Evolutionary conservation across 2,113 vertebrate species (phyloP).

Genomic region (Agapornis roseicollis): DNA sequence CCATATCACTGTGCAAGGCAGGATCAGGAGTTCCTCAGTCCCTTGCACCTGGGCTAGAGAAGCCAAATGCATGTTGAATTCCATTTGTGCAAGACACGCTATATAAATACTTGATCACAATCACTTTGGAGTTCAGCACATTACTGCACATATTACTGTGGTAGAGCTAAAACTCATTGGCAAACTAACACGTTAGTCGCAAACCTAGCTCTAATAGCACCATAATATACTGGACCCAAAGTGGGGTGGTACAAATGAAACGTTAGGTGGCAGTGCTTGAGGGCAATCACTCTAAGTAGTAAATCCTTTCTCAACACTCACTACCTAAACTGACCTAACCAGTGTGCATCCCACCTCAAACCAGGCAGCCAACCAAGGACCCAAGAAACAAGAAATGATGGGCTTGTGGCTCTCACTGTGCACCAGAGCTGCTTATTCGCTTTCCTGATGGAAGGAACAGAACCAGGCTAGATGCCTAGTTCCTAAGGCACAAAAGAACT

Average conservation of each 20-base stretch:
- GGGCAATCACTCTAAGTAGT: no score
- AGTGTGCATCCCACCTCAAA: not conserved
- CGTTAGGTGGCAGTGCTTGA: rapidly evolving
- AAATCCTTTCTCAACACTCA: rapidly evolving
- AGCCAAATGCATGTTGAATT: not conserved
- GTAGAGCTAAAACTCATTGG: not conserved
- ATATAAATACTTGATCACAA: not conserved
- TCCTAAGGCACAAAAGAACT: not conserved
- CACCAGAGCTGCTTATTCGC: not conserved
- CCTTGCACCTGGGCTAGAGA: not conserved
- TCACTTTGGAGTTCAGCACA: not conserved
- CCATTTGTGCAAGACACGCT: rapidly evolving
- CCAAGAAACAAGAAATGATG: rapidly evolving
- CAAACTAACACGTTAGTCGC: not conserved
- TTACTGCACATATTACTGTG: not conserved
- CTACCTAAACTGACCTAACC: not conserved
- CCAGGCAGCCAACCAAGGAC: rapidly evolving
- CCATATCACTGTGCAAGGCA: no score
- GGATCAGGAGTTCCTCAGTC: not conserved
- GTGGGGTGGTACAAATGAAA: not conserved
- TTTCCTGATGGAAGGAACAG: not conserved
- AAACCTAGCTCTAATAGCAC: not conserved
- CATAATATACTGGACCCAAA: rapidly evolving
- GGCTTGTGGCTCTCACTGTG: rapidly evolving
- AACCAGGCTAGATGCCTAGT: not conserved